Evolutionary conservation across 2,113 vertebrate genomes (phyloP), one percentile per base, ranked within the genome.

Genomic region (Actenoides lindsayi): DNA sequence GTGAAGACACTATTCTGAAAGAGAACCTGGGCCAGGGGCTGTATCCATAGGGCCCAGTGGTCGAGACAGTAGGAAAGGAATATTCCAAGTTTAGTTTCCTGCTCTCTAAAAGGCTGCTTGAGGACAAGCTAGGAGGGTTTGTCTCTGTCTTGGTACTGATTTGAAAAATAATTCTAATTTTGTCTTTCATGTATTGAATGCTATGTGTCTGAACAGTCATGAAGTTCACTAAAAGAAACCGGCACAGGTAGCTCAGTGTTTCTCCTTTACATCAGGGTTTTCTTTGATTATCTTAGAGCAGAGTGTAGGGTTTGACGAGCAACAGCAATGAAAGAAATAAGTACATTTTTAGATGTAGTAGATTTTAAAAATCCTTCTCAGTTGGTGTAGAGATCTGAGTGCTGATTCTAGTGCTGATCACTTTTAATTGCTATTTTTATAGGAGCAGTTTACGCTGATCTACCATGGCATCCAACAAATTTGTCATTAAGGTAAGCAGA

Each of bases 401-500:
- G 37, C 37, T 37, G 37, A 37, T 71, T 93, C 3, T 70, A 37
- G 37, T 70, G 12, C 37, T 96, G 28, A 95, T 87, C 39, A 35
- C 27, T 89, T 82, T 80, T 90, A 85, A 68, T 92, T 94, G 18
- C 2, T 94, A 5, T 91, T 48, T 96, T 96, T 93, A 35, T 92
- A 97, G 97, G 94, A 82, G 42, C 80, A 14, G 71, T 41, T 93
- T 84, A 44, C 11, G 48, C 27, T 89, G 93, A 97, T 51, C 76
- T 83, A 17, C 71, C 37, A 98, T 98, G 97, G 67, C 94, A 24
- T 98, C 98, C 71, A 97, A 97, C 91, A 98, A 98, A 92, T 98
- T 98, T 96, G 96, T 97, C 89, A 92, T 98, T 96, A 98, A 98
- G 97, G 98, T 98, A 97, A 98, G 98, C 28, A 59, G 44, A 83